Evolutionary conservation across 2,888 invertebrate genomes (phyloP).

Genomic region (Cetonia aurata): DNA sequence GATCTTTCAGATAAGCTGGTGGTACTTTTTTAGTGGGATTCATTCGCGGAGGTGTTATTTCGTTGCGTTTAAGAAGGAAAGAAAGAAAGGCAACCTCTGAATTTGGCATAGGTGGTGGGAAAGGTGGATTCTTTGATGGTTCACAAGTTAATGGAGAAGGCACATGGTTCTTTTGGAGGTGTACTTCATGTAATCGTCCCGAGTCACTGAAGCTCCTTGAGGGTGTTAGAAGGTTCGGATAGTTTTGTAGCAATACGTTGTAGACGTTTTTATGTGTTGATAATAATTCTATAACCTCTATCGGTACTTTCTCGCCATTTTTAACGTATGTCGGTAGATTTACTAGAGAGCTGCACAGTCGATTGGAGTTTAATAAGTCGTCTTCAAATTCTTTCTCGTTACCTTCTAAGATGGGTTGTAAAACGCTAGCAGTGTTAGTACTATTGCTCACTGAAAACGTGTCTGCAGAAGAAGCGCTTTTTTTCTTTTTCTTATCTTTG

Average conservation of each 20-base stretch:
- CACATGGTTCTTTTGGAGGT: constrained; percentile 59
- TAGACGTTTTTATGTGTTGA: constrained; percentile 79
- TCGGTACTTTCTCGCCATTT: constrained; percentile 81
- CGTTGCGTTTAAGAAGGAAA: constrained; percentile 71
- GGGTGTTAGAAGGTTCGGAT: constrained; percentile 79
- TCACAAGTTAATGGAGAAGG: constrained; percentile 61
- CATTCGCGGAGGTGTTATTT: constrained; percentile 65
- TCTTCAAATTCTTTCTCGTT: constrained; percentile 54
- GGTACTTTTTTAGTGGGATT: constrained; percentile 65
- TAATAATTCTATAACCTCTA: constrained; percentile 81
- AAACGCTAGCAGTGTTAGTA: constrained; percentile 73
- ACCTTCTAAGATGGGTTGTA: constrained; percentile 69
- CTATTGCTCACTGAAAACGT: constrained; percentile 79
- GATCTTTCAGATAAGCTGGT: constrained; percentile 79
- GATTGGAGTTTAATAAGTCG: constrained; percentile 56
- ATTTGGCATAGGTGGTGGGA: constrained; percentile 63
- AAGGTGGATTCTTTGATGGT: constrained; percentile 60
- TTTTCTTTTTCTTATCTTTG: constrained; percentile 69
- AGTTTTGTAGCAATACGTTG: constrained; percentile 79
- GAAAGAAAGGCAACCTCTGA: constrained; percentile 69
- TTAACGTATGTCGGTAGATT: constrained; percentile 87
- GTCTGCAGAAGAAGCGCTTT: constrained; percentile 75
- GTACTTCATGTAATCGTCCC: constrained; percentile 68
- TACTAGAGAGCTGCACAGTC: constrained; percentile 83
- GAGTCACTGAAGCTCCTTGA: constrained; percentile 82